These are phyloP conservation scores for Caloenas nicobarica DNA, from an alignment of 2,113 vertebrate genomes.

Conservation along the genomic window DNA sequence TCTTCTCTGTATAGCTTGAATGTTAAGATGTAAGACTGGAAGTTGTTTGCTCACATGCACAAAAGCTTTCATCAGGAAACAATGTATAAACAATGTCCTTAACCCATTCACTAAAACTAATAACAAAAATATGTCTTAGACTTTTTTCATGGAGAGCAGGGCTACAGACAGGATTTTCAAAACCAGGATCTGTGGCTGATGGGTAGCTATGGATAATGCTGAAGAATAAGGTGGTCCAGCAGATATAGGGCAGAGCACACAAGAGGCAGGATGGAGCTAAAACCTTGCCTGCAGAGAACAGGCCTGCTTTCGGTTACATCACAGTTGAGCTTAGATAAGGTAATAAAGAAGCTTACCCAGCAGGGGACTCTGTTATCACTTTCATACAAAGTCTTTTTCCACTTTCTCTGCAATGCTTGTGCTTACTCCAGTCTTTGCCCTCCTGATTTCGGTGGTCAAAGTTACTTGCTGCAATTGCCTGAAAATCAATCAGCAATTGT, in stretches of 20 bases:
- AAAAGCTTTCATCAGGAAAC: background rate
- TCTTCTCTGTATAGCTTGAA: background rate
- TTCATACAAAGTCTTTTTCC: background rate
- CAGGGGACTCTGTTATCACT: background rate
- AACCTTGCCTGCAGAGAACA: background rate
- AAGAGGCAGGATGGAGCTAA: background rate
- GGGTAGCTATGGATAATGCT: background rate
- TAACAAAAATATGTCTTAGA: background rate
- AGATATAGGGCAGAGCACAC: background rate
- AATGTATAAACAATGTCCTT: background rate
- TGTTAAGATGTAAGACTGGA: background rate
- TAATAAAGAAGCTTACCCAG: constrained; percentile 20
- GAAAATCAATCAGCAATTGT: constrained; percentile 27
- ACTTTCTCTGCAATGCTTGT: background rate
- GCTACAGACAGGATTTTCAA: background rate
- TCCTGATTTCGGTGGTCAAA: background rate
- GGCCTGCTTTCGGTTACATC: background rate
- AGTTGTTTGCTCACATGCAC: background rate
- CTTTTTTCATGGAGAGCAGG: background rate
- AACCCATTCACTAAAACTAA: background rate
- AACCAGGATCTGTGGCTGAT: background rate
- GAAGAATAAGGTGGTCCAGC: background rate
- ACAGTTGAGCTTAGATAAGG: background rate
- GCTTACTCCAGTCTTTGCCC: background rate
- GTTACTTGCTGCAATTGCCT: background rate